These are phyloP conservation scores for Artibeus lituratus DNA, from an alignment of 2,797 vertebrate genomes.

Conservation along the genomic window DNA sequence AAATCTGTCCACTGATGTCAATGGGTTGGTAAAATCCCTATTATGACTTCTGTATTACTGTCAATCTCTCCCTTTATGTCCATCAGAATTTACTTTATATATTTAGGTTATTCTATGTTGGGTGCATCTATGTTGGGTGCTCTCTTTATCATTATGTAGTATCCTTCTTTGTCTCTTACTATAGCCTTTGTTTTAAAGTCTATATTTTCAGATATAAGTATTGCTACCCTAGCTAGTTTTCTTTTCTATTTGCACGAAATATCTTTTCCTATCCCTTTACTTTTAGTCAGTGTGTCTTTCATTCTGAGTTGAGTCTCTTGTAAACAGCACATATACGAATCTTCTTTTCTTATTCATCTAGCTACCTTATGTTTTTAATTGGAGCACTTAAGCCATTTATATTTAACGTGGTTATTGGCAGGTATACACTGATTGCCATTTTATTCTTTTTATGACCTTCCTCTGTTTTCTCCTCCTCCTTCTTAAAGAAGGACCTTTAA, in stretches of 20 bases:
- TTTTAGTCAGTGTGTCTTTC: neutral
- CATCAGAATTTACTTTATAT: neutral
- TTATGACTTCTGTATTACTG: neutral
- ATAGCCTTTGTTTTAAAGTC: neutral
- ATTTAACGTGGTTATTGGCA: neutral
- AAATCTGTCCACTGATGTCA: neutral
- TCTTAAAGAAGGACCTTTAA: neutral
- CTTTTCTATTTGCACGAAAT: neutral
- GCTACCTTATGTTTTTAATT: neutral
- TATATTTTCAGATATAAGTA: neutral
- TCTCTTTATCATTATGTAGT: neutral
- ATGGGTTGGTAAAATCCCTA: neutral
- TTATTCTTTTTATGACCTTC: neutral
- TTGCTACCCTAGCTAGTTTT: neutral
- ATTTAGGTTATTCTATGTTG: neutral
- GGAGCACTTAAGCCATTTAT: neutral
- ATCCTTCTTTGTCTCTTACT: neutral
- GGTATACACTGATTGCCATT: neutral
- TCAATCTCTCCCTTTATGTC: neutral
- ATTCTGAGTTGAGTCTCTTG: neutral
- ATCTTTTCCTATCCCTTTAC: neutral
- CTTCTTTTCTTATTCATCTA: neutral
- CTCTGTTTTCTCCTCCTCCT: neutral
- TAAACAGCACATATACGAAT: neutral
- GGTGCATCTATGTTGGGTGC: neutral